Conservation (phyloP, 2,888 invertebrate genomes). For the Drosophila kuntzei region DNA sequence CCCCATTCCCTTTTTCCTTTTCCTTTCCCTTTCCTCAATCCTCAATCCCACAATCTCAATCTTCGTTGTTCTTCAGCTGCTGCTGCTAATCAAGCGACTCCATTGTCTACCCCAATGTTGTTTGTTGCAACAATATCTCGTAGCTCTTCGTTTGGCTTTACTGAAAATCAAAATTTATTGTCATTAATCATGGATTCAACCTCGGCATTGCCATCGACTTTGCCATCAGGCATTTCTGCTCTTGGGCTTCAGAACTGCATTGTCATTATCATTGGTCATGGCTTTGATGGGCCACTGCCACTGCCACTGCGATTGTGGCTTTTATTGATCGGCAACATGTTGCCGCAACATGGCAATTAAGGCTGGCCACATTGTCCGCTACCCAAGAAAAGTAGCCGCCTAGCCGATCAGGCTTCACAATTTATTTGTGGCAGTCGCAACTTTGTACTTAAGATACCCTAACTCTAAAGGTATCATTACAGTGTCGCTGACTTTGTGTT, state of each 20-base stretch:
- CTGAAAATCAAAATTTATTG: conserved; percentile 74
- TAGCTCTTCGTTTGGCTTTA: conserved; percentile 25
- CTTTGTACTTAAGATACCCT: conserved; percentile 55
- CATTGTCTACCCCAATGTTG: conserved; percentile 51
- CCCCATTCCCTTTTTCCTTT: neutral
- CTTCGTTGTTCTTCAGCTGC: conserved; percentile 3
- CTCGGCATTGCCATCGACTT: conserved; percentile 27
- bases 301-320: conserved; percentile 26
- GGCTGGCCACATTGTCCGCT: conserved; percentile 64
- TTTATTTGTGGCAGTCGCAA: conserved; percentile 68
- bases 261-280: conserved; percentile 76
- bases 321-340: conserved; percentile 79
- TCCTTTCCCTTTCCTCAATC: too few species aligned
- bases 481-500: conserved; percentile 18
- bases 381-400: conserved; percentile 32
- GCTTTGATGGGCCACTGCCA: conserved; percentile 52
- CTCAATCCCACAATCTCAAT: conserved; percentile 10
- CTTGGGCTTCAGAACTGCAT: conserved; percentile 51
- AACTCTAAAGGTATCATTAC: conserved; percentile 36
- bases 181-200: conserved; percentile 73
- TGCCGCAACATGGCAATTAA: conserved; percentile 81
- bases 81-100: conserved; percentile 71
- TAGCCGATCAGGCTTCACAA: conserved; percentile 43
- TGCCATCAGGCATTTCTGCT: conserved; percentile 7
- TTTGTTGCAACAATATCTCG: conserved; percentile 18